Percentiles rank a stretch among this genome's conserved stretches.
Conservation (phyloP, 2,113 vertebrate genomes). For the Labeo rohita region DNA sequence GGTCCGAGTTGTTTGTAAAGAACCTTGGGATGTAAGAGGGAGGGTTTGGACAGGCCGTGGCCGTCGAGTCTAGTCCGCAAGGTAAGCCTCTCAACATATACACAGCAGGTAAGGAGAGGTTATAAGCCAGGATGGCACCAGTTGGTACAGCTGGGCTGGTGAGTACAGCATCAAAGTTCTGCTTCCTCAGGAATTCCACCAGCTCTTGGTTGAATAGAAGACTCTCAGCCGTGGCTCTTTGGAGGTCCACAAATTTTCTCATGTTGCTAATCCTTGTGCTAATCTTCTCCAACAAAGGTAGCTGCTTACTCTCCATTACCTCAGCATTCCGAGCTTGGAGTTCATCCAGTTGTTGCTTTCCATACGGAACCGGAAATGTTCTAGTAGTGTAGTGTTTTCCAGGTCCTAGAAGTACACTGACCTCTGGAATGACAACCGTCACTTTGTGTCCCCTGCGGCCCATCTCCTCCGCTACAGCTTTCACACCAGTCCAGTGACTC, state of each 20-base stretch:
- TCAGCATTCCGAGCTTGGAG: rapidly evolving
- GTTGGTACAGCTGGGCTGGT: conserved; percentile 71
- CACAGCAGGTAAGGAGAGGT: conserved; percentile 67
- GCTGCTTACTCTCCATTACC: conserved; percentile 8
- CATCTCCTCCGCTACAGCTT: conserved; percentile 73
- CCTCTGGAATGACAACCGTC: conserved; percentile 77
- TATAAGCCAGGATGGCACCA: conserved; percentile 66
- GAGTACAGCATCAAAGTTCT: conserved; percentile 73
- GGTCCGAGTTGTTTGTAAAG: conserved; percentile 74
- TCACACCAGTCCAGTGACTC: conserved; percentile 86
- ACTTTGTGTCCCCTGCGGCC: conserved; percentile 76
- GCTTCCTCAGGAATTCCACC: conserved; percentile 51
- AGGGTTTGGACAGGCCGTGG: conserved; percentile 72
- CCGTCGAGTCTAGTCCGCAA: conserved; percentile 62
- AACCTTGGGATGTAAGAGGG: conserved; percentile 77
- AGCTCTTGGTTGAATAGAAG: conserved; percentile 72
- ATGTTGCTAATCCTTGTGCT: background rate
- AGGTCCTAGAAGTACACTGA: conserved; percentile 71
- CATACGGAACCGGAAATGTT: conserved; percentile 68
- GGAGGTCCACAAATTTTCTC: rapidly evolving
- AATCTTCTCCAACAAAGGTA: conserved; percentile 68
- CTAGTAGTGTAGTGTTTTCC: conserved; percentile 74
- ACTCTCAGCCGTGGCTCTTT: conserved; percentile 67
- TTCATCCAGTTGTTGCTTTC: conserved; percentile 54
- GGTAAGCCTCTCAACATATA: conserved; percentile 75